A percentile compares a stretch with the other conserved stretches of the same genome.
These are phyloP conservation scores for Mirounga angustirostris DNA, from an alignment of 2,113 vertebrate species.

Conservation along the genomic window DNA sequence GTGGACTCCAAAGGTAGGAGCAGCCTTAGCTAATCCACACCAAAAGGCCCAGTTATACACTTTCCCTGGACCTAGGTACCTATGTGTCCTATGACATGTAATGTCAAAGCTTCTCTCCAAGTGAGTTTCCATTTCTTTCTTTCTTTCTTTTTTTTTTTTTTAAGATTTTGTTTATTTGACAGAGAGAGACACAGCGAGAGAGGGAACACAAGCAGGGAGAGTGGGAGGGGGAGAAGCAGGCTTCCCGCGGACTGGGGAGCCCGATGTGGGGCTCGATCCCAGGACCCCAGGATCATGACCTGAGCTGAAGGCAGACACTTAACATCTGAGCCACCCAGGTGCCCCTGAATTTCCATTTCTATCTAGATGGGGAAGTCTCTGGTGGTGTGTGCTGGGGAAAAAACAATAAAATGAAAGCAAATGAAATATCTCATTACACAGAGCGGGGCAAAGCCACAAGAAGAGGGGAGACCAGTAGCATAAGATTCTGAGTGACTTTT, in stretches of 20 bases:
- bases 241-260: too few species aligned
- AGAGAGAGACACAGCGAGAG: too few species aligned
- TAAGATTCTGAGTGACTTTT: neutral
- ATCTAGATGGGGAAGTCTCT: neutral
- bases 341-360: constrained; percentile 1
- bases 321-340: too few species aligned
- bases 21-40: neutral
- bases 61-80: neutral
- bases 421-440: neutral
- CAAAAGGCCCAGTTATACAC: neutral
- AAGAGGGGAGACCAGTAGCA: neutral
- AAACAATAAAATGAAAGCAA: neutral
- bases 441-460: neutral
- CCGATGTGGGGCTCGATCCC: too few species aligned
- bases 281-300: too few species aligned
- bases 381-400: neutral
- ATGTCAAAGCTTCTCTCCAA: neutral
- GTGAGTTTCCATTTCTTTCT: neutral
- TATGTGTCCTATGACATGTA: neutral
- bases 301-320: too few species aligned
- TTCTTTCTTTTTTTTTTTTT: too few species aligned
- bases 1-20: neutral
- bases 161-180: too few species aligned
- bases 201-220: too few species aligned
- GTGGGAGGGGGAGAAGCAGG: too few species aligned